Percentiles rank a stretch among this genome's conserved stretches.
Evolutionary conservation across 2,888 invertebrate genomes (phyloP).

Genomic region (Pyrrhia umbra): DNA sequence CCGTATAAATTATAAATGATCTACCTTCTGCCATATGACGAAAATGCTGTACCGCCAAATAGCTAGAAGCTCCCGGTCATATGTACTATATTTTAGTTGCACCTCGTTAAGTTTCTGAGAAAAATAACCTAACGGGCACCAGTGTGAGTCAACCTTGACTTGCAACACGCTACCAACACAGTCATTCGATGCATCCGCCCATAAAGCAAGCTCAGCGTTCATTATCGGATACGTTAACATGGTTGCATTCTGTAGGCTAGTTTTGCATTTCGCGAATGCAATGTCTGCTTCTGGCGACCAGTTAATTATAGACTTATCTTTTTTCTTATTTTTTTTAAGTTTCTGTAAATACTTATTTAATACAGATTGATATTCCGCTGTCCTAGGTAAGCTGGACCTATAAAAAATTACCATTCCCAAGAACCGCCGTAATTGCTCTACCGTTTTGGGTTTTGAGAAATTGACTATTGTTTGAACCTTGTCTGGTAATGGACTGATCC

Average conservation of each 20-base stretch:
- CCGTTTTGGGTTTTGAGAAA: neutral
- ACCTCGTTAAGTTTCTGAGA: neutral
- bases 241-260: neutral
- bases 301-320: neutral
- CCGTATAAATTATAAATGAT: slow-evolving; percentile 1
- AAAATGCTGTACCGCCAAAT: slow-evolving; percentile 2
- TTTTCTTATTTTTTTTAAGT: neutral
- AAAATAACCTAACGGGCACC: slow-evolving; percentile 1
- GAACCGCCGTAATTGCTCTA: neutral
- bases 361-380: neutral
- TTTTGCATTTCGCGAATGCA: slow-evolving; percentile 1
- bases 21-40: neutral
- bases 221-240: neutral
- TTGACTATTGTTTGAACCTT: too few species aligned
- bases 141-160: neutral
- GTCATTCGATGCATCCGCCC: neutral
- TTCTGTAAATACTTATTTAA: slow-evolving; percentile 2
- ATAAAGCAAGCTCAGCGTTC: neutral
- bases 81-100: slow-evolving; percentile 3
- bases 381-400: neutral
- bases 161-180: neutral
- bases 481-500: too few species aligned
- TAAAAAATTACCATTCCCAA: slow-evolving; percentile 3
- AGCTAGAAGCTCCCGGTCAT: slow-evolving; percentile 7
- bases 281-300: neutral